Evolutionary conservation across 1,140 invertebrate species (phyloP).

Genomic region (Pseudomyrmex pallidus): DNA sequence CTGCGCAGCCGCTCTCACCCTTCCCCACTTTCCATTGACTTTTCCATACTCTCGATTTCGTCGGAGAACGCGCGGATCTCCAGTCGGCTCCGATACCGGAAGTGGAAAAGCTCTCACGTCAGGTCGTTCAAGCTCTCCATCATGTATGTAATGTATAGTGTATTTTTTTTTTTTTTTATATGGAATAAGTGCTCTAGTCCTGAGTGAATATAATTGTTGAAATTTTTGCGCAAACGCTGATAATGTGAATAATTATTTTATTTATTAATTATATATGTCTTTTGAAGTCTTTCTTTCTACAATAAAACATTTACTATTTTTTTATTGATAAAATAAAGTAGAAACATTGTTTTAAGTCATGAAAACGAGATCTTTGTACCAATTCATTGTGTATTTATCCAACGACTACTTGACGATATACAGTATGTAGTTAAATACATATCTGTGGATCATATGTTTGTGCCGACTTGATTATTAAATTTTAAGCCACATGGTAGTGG

Average conservation of each 20-base stretch:
- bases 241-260: not conserved
- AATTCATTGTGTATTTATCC: no score
- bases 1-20: not conserved
- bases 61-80: not conserved
- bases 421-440: no score
- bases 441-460: no score
- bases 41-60: constrained; percentile 15
- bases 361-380: no score
- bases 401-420: no score
- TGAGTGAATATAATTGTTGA: not conserved
- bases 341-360: no score
- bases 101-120: constrained; percentile 9
- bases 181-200: not conserved
- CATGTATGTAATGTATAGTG: not conserved
- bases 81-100: constrained; percentile 7
- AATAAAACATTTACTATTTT: no score
- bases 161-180: not conserved
- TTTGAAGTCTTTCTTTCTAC: no score
- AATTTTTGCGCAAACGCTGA: not conserved
- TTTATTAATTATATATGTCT: no score
- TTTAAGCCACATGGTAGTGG: no score
- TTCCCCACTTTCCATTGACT: not conserved
- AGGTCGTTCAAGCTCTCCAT: not conserved
- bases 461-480: no score
- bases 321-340: no score